Evolutionary conservation across 2,113 vertebrate species (phyloP).

Genomic region (Forbesichthys papilliferus): DNA sequence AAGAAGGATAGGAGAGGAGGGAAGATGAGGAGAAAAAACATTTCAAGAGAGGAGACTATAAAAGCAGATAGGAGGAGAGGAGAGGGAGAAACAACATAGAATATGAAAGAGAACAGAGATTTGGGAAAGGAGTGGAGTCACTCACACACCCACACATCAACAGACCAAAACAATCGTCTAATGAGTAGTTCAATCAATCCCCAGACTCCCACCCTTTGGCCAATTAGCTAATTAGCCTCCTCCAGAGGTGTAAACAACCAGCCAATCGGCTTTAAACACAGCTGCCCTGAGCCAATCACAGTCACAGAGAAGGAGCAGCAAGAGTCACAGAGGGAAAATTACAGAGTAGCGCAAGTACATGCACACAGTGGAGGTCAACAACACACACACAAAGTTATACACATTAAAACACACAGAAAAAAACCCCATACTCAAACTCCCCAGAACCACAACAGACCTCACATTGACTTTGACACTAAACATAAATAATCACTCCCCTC

Average conservation of each 20-base stretch:
- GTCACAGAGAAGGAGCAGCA: slow-evolving; percentile 44
- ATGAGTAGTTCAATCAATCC: slow-evolving; percentile 55
- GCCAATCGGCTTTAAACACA: slow-evolving; percentile 55
- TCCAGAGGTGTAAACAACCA: slow-evolving; percentile 62
- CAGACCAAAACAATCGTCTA: slow-evolving; percentile 45
- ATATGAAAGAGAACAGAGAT: background rate
- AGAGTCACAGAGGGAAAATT: slow-evolving; percentile 57
- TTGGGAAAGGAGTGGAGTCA: background rate
- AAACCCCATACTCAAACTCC: background rate
- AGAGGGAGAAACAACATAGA: background rate
- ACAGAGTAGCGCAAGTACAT: slow-evolving; percentile 41
- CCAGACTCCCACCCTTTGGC: slow-evolving; percentile 40
- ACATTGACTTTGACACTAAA: slow-evolving; percentile 15
- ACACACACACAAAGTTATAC: background rate
- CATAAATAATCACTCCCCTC: background rate
- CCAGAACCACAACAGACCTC: slow-evolving; percentile 27
- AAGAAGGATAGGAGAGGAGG: background rate
- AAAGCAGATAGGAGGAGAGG: background rate
- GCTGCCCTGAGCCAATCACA: slow-evolving; percentile 28
- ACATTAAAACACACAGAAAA: background rate
- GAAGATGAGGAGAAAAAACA: background rate
- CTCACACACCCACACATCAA: slow-evolving; percentile 38
- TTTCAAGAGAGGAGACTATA: background rate
- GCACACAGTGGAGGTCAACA: background rate
- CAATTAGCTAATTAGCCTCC: slow-evolving; percentile 62